Conservation (phyloP, 2,113 vertebrate species). For the Nansenia antarctica region DNA sequence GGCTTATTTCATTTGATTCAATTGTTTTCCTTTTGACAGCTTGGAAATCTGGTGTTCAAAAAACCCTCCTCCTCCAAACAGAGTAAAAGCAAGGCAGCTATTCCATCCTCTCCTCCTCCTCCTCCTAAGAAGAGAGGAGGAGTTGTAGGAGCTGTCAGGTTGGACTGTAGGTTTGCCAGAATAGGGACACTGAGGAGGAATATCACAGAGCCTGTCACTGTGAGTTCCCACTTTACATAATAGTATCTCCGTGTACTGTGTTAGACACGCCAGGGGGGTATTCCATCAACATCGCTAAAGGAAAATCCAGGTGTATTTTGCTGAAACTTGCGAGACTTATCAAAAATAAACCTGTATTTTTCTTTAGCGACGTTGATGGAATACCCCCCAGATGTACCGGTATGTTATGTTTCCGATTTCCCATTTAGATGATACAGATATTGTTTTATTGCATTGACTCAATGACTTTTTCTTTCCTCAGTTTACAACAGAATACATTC, state of each 20-base stretch:
- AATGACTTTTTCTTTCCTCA: conserved; percentile 49
- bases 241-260: no score
- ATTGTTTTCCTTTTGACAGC: conserved; percentile 71
- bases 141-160: no score
- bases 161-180: conserved; percentile 80
- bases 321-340: no score
- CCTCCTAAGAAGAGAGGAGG: conserved; percentile 70
- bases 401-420: no score
- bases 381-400: no score
- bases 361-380: no score
- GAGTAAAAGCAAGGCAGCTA: neutral
- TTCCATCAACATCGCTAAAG: no score
- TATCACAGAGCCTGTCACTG: conserved; percentile 19
- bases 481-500: conserved; percentile 84
- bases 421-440: neutral
- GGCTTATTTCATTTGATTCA: neutral
- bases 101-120: neutral
- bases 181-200: conserved; percentile 73
- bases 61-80: conserved; percentile 9
- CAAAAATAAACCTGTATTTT: no score
- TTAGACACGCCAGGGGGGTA: no score
- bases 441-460: neutral
- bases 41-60: conserved; percentile 76
- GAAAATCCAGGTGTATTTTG: no score
- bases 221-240: conserved; percentile 69